Conservation (phyloP, 1,140 invertebrate genomes). For the Metaphire vulgaris region DNA sequence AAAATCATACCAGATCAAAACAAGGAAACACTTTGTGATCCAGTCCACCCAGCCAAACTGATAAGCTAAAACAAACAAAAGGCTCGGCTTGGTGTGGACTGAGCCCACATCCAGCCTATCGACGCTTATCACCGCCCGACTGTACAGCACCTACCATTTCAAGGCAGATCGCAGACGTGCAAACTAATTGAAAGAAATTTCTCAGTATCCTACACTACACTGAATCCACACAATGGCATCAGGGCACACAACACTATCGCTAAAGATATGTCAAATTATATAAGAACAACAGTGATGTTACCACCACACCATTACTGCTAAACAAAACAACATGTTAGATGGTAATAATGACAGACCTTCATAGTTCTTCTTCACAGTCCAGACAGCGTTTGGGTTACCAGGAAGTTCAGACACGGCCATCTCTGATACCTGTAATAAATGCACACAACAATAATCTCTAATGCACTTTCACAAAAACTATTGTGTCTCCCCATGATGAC, state of each 20-base stretch:
- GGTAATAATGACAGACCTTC: conserved; percentile 89
- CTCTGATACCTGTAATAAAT: conserved; percentile 66
- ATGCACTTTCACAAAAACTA: too few species aligned
- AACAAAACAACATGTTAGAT: too few species aligned
- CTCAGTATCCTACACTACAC: too few species aligned
- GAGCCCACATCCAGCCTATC: neutral
- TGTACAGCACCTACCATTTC: neutral
- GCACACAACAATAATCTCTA: too few species aligned
- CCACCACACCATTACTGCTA: too few species aligned
- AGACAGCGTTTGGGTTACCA: conserved; percentile 98
- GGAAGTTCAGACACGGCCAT: conserved; percentile 99
- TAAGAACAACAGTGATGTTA: too few species aligned
- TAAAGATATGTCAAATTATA: too few species aligned
- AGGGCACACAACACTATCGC: too few species aligned
- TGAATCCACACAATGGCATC: too few species aligned
- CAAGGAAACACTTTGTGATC: neutral
- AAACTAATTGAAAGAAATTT: too few species aligned
- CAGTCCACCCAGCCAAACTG: neutral
- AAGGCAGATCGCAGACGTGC: too few species aligned
- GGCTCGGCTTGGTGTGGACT: neutral
- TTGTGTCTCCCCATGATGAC: neutral
- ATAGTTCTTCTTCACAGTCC: conserved; percentile 92
- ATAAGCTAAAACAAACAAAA: neutral
- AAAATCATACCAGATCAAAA: neutral
- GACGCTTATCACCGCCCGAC: too few species aligned